Conservation (phyloP, 2,797 vertebrate genomes). For the Scyliorhinus canicula region DNA sequence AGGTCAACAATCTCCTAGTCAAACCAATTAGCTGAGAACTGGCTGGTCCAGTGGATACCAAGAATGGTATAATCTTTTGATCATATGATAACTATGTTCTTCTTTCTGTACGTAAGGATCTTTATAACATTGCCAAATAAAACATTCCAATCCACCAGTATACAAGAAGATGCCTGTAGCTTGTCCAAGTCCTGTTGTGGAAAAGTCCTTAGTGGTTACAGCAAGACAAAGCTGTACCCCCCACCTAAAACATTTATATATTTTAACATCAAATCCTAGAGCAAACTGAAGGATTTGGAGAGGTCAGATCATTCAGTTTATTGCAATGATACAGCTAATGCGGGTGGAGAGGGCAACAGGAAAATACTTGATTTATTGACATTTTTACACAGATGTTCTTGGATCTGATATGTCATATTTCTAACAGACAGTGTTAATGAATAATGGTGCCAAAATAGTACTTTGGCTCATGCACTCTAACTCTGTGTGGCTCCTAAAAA, state of each 20-base stretch:
- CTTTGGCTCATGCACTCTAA: not conserved
- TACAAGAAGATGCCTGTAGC: not conserved
- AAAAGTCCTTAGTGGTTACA: not conserved
- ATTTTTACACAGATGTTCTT: slow-evolving; percentile 5
- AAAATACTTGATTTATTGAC: not conserved
- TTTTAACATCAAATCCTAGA: not conserved
- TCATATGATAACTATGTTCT: not conserved
- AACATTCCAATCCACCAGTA: not conserved
- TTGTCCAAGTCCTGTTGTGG: not conserved
- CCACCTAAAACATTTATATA: not conserved
- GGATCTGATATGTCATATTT: not conserved
- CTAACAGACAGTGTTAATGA: not conserved
- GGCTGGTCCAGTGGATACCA: not conserved
- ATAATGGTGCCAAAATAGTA: not conserved
- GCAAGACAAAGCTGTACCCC: not conserved
- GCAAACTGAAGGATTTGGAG: not conserved
- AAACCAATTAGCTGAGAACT: not conserved
- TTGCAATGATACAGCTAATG: not conserved
- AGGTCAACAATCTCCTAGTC: not conserved
- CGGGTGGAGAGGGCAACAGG: not conserved
- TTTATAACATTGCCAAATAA: not conserved
- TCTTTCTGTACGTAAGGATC: slow-evolving; percentile 8
- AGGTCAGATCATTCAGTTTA: not conserved
- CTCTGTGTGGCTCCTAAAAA: not conserved
- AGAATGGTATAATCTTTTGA: not conserved